phyloP scores from a whole-genome alignment of 2,888 invertebrate species.

The Linhomoeus sp. region DNA sequence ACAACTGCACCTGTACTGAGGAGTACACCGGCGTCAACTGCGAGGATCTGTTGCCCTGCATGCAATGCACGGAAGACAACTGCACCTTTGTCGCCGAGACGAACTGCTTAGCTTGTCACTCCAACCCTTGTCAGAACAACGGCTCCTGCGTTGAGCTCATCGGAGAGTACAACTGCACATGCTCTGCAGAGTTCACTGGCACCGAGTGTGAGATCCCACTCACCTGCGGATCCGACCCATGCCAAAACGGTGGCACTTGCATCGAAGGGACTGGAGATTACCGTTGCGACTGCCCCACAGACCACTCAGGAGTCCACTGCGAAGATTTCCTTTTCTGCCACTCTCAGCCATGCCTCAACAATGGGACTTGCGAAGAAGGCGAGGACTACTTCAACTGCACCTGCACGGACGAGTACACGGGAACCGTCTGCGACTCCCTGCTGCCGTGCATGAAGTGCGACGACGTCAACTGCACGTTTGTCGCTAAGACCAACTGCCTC shows the following conservation, averaged over 20 bases:
- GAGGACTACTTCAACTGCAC: no score
- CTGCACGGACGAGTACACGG: background rate
- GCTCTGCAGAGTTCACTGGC: background rate
- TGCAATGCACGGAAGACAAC: background rate
- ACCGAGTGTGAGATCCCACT: background rate
- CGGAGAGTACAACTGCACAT: background rate
- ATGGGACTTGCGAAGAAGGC: no score
- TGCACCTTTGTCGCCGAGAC: no score
- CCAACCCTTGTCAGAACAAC: slow-evolving; percentile 1
- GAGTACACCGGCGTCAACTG: slow-evolving; percentile 42
- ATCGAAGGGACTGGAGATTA: background rate
- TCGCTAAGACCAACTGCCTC: background rate
- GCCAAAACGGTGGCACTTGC: background rate
- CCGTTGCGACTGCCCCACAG: background rate
- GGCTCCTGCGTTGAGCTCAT: background rate
- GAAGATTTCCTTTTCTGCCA: no score
- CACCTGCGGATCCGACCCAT: background rate
- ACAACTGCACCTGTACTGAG: background rate
- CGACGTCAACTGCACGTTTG: background rate
- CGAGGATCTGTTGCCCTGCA: slow-evolving; percentile 36
- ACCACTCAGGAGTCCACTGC: background rate
- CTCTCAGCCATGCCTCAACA: no score
- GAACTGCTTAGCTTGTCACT: no score
- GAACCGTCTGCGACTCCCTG: background rate
- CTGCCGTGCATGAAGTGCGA: background rate